A percentile compares a stretch with the other conserved stretches of the same genome.
Evolutionary conservation across 2,888 invertebrate genomes (phyloP).

Genomic region (Melipona beecheii): DNA sequence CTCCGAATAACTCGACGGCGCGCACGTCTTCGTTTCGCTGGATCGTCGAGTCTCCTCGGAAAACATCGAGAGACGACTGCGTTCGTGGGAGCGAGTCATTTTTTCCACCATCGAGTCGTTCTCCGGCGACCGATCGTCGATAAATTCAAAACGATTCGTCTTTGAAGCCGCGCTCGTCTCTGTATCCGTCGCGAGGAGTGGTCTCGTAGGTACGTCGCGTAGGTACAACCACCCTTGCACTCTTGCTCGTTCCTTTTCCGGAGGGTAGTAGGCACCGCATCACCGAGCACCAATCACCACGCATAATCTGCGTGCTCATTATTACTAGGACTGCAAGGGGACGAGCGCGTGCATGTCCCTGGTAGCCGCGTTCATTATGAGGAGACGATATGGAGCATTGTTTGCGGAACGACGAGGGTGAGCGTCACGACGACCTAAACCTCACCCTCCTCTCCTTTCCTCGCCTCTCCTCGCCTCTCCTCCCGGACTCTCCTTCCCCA

Average conservation of each 20-base stretch:
- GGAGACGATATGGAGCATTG: slow-evolving; percentile 83
- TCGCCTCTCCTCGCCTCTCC: slow-evolving; percentile 14
- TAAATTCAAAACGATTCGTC: slow-evolving; percentile 59
- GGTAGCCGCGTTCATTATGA: slow-evolving; percentile 81
- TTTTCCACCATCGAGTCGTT: not conserved
- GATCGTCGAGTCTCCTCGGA: not conserved
- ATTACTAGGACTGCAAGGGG: slow-evolving; percentile 81
- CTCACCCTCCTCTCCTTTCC: slow-evolving; percentile 19
- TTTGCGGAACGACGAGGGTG: slow-evolving; percentile 82
- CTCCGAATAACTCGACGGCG: not conserved
- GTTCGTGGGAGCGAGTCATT: not conserved
- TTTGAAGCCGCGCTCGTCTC: slow-evolving; percentile 60
- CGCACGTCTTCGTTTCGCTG: too few species aligned
- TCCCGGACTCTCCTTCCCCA: not conserved
- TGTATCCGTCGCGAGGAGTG: slow-evolving; percentile 70
- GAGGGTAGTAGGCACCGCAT: slow-evolving; percentile 75
- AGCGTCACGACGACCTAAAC: slow-evolving; percentile 73
- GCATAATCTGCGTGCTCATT: slow-evolving; percentile 84
- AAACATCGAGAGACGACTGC: not conserved
- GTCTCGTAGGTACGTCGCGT: slow-evolving; percentile 55
- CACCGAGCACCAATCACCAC: slow-evolving; percentile 83
- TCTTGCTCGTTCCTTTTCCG: slow-evolving; percentile 72
- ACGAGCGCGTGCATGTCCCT: slow-evolving; percentile 69
- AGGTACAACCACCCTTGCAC: slow-evolving; percentile 50
- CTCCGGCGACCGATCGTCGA: slow-evolving; percentile 44